These are phyloP conservation scores for Cheilosia variabilis DNA, from an alignment of 2,888 invertebrate species.

Conservation along the genomic window DNA sequence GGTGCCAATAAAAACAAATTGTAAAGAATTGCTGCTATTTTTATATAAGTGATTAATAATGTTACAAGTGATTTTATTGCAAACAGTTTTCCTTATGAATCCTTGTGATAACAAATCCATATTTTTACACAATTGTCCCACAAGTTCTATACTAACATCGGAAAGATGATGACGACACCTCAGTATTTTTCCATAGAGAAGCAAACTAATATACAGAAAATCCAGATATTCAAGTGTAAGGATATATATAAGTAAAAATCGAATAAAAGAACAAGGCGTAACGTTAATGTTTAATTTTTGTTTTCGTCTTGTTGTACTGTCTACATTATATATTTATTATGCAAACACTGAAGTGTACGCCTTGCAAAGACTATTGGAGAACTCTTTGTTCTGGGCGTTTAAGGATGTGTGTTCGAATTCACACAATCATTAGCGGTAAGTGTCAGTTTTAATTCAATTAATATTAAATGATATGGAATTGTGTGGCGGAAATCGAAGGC, in stretches of 20 bases:
- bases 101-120: constrained; percentile 17
- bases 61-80: background rate
- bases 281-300: constrained; percentile 26
- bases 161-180: constrained; percentile 36
- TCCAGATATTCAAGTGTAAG: constrained; percentile 49
- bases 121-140: background rate
- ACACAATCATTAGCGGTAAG: constrained; percentile 39
- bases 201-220: constrained; percentile 11
- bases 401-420: constrained; percentile 30
- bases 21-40: background rate
- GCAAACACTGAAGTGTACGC: constrained; percentile 1
- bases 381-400: constrained; percentile 12
- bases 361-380: constrained; percentile 4
- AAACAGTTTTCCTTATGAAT: constrained; percentile 10
- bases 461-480: background rate
- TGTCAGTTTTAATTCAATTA: constrained; percentile 42
- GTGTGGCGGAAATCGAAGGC: background rate
- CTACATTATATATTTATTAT: background rate
- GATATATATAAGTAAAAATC: constrained; percentile 6
- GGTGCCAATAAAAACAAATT: background rate
- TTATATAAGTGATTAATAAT: no score
- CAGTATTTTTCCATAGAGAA: constrained; percentile 37
- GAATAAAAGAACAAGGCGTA: constrained; percentile 10
- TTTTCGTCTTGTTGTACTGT: background rate
- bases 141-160: background rate